Evolutionary conservation across 2,797 vertebrate species (phyloP), one percentile per base, ranked within the genome.

Genomic region (Enteromius afrohamiltoni): DNA sequence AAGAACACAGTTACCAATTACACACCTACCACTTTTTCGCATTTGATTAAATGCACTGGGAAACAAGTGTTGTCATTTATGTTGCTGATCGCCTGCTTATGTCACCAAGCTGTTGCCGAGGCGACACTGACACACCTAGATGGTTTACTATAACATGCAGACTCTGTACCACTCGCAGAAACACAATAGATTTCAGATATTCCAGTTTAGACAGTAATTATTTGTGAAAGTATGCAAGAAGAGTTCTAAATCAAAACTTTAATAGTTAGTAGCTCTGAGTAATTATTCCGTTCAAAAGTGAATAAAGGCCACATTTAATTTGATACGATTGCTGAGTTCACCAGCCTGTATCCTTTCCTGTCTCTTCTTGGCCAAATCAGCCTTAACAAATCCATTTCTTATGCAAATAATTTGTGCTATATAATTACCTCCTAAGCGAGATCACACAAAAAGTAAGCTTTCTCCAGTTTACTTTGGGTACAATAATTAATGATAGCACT

Each of bases 281-380:
- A 77, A 62, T 47, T 49, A 26, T 49, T 64, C 26, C 16, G 47
- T 78, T 64, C 26, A 65, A 29, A 65, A 78, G 60, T 34, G 76
- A 64, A 49, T 29, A 77, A 64, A 78, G 76, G 76, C 40, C 42
- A 78, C 23, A n/a, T 62, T 78, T 78, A 78, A 78, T 78, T 78
- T 78, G 58, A 64, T 65, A 47, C 1, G 60, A 78, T 78, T 78
- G 26, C 10, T 49, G 42, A 8, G 60, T 29, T 78, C 76, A 78
- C 40, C 60, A 65, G 76, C 76, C 76, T 78, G 76, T 47, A 65
- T 78, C 76, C 26, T 29, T 65, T 26, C 23, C 76, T 78, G 76
- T 34, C 58, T 78, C 76, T 65, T 78, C 76, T 76, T 76, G 65
- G 26, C 76, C 19, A 78, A 78, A 78, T 78, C 76, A 78, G 76